Evolutionary conservation across 2,113 vertebrate genomes (phyloP), one percentile per base, ranked within the genome.

Genomic region (Prionailurus viverrinus): DNA sequence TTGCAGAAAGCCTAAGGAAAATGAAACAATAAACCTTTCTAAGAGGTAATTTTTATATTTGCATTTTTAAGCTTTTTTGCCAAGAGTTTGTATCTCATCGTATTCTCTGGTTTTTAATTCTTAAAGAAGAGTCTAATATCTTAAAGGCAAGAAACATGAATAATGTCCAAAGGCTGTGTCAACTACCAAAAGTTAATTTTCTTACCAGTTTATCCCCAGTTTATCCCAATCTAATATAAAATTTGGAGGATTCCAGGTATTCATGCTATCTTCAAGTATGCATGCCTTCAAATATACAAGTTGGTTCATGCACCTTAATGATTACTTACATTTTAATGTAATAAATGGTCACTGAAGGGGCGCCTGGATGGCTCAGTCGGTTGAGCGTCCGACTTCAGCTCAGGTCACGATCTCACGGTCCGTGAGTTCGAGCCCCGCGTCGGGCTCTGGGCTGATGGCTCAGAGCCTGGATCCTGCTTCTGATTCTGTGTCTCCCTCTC

Each of bases 81-180:
- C 27, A 84, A 53, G 53, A 82, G 10, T 82, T 92, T 96, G 8
- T 65, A 83, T 83, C 51, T 93, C 36, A 89, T 19, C 29, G 48
- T 87, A 78, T 87, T 41, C 18, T 74, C n/a, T 96, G 68, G 53
- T 73, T 79, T 58, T 39, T 92, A 5, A 73, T 92, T 94, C 45
- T 89, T 94, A 21, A 73, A 87, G 55, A 63, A 84, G 15, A 81
- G 29, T 82, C 86, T 87, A 76, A 18, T 91, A 61, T 74, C 27
- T 41, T 29, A 76, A 69, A 82, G 29, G 39, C 45, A 39, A 84
- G 79, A 85, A 21, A n/a, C 8, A 21, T 27, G 25, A 85, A 69
- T 71, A 91, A 73, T 81, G 81, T 91, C 25, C 82, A 82, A 91
- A 91, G 39, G 14, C 39, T 83, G 7, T 71, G 14, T 78, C 61